Percentiles rank a stretch among this genome's conserved stretches.
phyloP scores from a whole-genome alignment of 2,113 vertebrate species.

The Rhinolophus sinicus region DNA sequence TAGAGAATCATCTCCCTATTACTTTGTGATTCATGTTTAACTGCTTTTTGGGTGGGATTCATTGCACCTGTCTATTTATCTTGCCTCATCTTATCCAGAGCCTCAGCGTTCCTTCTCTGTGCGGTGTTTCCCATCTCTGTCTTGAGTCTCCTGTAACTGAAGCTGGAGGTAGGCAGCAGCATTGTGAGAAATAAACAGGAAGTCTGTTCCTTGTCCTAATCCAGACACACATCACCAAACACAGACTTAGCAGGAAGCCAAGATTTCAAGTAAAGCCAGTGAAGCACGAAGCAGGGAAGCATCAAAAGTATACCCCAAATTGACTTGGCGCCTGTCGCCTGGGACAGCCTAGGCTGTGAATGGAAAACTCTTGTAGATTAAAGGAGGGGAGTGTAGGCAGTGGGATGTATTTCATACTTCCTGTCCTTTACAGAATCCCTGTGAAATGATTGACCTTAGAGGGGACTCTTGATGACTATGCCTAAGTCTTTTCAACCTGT shows the following conservation, averaged over 20 bases:
- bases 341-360: conserved; percentile 61
- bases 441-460: conserved; percentile 58
- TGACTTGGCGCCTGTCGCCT: conserved; percentile 46
- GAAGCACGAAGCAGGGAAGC: not conserved
- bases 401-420: conserved; percentile 33
- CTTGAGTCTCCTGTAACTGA: not conserved
- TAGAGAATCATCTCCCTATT: not conserved
- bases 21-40: not conserved
- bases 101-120: not conserved
- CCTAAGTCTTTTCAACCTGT: conserved; percentile 56
- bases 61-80: not conserved
- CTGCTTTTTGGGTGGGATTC: not conserved
- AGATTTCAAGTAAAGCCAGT: conserved; percentile 50
- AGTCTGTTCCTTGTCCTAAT: conserved; percentile 3
- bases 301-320: conserved; percentile 60
- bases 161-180: not conserved
- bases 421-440: conserved; percentile 66
- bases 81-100: not conserved
- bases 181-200: conserved; percentile 33
- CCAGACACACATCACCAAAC: conserved; percentile 29
- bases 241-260: conserved; percentile 39
- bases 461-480: conserved; percentile 49
- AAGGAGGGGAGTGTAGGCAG: conserved; percentile 39
- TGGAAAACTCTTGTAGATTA: conserved; percentile 78
- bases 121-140: not conserved